Conservation (phyloP, 2,888 invertebrate species). For the Amiota mariae region DNA sequence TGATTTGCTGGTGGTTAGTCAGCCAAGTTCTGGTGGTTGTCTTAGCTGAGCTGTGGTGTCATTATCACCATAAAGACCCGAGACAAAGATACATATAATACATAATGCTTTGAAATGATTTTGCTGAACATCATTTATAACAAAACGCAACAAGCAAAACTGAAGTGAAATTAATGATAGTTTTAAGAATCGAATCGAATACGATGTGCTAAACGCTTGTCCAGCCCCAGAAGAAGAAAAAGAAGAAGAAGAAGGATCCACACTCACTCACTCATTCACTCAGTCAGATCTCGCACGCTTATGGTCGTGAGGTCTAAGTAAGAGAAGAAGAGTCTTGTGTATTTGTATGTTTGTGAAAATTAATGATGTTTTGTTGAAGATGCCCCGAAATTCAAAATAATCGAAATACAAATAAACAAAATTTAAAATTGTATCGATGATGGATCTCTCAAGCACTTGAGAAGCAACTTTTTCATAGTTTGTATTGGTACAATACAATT, state of each 20-base stretch:
- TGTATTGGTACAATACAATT: no score
- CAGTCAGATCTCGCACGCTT: slow-evolving; percentile 5
- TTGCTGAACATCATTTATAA: slow-evolving; percentile 72
- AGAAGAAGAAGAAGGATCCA: no score
- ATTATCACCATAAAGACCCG: slow-evolving; percentile 53
- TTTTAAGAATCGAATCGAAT: slow-evolving; percentile 37
- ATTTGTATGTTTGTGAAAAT: slow-evolving; percentile 54
- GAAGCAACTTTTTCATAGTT: not conserved
- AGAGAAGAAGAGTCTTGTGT: slow-evolving; percentile 31
- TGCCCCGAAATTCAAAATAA: slow-evolving; percentile 25
- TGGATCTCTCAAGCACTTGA: slow-evolving; percentile 35
- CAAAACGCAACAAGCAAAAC: slow-evolving; percentile 61
- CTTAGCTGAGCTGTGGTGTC: slow-evolving; percentile 41
- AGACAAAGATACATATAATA: slow-evolving; percentile 22
- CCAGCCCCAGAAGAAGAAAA: slow-evolving; percentile 53
- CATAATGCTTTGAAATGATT: slow-evolving; percentile 58
- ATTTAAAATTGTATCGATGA: slow-evolving; percentile 56
- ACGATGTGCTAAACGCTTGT: slow-evolving; percentile 65
- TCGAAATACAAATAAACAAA: slow-evolving; percentile 53
- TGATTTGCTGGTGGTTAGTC: no score
- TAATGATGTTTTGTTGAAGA: slow-evolving; percentile 66
- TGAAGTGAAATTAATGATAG: slow-evolving; percentile 61
- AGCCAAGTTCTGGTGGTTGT: no score
- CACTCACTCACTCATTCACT: not conserved
- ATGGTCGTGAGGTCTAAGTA: slow-evolving; percentile 42